Evolutionary conservation across 2,113 vertebrate genomes (phyloP).

Genomic region (Zosterops hypoxanthus): DNA sequence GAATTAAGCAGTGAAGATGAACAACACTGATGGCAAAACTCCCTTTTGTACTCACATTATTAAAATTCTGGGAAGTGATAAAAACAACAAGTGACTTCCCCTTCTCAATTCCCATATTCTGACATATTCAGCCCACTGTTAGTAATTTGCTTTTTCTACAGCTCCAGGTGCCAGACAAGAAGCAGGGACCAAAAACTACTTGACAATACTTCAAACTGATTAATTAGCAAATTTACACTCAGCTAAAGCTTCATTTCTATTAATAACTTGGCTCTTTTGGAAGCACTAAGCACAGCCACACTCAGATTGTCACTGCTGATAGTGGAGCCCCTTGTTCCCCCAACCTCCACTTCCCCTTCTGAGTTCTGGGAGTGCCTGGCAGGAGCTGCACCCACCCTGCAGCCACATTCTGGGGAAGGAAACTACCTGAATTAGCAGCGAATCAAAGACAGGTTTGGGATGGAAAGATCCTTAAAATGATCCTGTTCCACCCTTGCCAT

Average conservation of each 20-base stretch:
- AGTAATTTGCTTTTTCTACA: not conserved
- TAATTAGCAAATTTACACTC: not conserved
- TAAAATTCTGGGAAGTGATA: not conserved
- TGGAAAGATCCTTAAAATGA: not conserved
- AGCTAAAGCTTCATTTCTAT: not conserved
- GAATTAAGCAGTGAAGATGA: not conserved
- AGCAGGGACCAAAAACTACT: not conserved
- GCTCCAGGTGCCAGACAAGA: not conserved
- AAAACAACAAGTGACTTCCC: not conserved
- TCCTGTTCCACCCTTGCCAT: not conserved
- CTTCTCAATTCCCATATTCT: not conserved
- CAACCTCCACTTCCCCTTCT: rapidly evolving
- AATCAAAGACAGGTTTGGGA: not conserved
- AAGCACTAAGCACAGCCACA: not conserved
- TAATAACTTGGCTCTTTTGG: not conserved
- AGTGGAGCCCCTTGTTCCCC: too few species aligned
- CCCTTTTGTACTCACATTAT: not conserved
- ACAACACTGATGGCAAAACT: not conserved
- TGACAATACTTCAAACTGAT: not conserved
- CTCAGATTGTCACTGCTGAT: rapidly evolving
- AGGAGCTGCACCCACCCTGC: not conserved
- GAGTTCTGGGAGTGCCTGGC: not conserved
- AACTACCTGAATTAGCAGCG: rapidly evolving
- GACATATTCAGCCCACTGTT: not conserved
- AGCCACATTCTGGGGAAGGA: not conserved